phyloP scores from a whole-genome alignment of 2,113 vertebrate genomes.

The Connochaetes taurinus region DNA sequence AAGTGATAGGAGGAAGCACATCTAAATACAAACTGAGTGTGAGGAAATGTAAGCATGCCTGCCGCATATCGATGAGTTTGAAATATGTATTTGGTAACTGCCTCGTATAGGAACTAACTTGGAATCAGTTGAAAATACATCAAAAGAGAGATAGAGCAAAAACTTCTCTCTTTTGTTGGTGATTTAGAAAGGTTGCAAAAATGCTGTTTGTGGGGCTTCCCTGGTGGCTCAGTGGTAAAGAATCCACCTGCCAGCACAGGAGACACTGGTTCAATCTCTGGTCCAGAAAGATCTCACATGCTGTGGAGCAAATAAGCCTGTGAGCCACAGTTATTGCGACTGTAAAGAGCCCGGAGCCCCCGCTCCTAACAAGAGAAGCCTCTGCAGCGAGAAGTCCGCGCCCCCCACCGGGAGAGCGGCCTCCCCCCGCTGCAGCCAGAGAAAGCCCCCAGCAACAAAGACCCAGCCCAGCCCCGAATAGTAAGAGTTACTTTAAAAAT shows the following conservation, averaged over 20 bases:
- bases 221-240: background rate
- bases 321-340: rapidly evolving
- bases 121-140: background rate
- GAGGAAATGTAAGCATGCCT: background rate
- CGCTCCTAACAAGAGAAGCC: background rate
- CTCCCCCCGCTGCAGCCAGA: background rate
- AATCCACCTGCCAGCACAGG: background rate
- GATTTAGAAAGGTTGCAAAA: background rate
- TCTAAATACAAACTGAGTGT: background rate
- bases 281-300: background rate
- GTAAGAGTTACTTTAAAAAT: background rate
- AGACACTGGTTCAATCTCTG: background rate
- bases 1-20: background rate
- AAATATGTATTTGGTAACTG: background rate
- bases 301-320: background rate
- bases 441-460: background rate
- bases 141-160: background rate
- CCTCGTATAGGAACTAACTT: background rate
- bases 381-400: rapidly evolving
- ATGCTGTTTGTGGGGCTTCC: background rate
- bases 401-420: rapidly evolving
- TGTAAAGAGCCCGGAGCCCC: background rate
- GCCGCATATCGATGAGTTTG: too few relatives aligned
- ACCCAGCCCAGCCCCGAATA: rapidly evolving
- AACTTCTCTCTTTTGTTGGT: background rate